Evolutionary conservation across 1,140 invertebrate genomes (phyloP), one percentile per base, ranked within the genome.

Genomic region (Telenomus remus): DNA sequence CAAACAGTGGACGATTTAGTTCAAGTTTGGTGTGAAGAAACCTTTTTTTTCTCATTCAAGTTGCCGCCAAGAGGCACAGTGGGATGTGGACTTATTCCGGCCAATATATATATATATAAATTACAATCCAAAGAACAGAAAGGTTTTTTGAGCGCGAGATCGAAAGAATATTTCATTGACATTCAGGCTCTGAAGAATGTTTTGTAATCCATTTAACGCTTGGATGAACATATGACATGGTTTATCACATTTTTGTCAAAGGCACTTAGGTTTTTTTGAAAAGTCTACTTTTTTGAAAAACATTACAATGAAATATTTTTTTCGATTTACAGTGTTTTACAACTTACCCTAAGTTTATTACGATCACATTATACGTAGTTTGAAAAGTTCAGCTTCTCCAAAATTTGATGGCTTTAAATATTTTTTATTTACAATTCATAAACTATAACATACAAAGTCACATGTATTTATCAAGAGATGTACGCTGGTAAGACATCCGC

Each of bases 121-220:
- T 54, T 69, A 43, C 35, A 46, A 47, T 33, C 37, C 12, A 70
- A 56, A 44, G 16, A 46, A 68, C 33, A 4, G 34, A 44, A 43
- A 56, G 1, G 34, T 72, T 53, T n/a, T 48, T 65, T 60, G 35
- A 65, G n/a, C 9, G 42, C n/a, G 19, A 11, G 0, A 33, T 50
- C 0, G 19, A 55, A 61, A 57, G 1, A 74, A 74, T 74, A 61
- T 74, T 66, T 56, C 63, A 74, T 61, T 61, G 44, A 64, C 11
- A 33, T 42, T 57, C 9, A n/a, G 15, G 43, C 10, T 68, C 43
- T 3, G 53, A 71, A 59, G 34, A 35, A 60, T 16, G 16, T 57
- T 71, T 72, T 48, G 44, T 49, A 14, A 35, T 50, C 15, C 68
- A 55, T 71, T 65, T 55, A 39, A 48, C 19, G 16, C 43, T 48